Conservation (phyloP, 2,888 invertebrate genomes). For the Acheta domesticus region DNA sequence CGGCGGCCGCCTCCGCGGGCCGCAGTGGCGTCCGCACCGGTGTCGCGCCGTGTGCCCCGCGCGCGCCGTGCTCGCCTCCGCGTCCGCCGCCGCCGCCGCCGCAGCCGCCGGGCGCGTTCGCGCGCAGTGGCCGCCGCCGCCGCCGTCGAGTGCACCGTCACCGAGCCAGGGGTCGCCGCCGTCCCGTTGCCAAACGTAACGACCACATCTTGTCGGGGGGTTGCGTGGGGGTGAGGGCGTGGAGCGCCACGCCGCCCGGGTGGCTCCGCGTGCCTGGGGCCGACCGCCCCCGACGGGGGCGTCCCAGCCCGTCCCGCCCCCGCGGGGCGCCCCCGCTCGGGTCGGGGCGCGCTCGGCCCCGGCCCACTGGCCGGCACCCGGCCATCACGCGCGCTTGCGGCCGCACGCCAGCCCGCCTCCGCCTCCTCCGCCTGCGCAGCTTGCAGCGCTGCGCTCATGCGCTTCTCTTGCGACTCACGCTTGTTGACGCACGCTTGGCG, state of each 20-base stretch:
- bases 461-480: too few relatives aligned
- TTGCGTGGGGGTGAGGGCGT: neutral
- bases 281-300: neutral
- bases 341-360: too few relatives aligned
- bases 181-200: neutral
- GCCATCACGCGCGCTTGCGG: neutral
- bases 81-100: constrained; percentile 43
- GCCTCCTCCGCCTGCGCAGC: neutral
- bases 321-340: too few relatives aligned
- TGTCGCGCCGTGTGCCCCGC: constrained; percentile 49
- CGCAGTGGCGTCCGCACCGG: constrained; percentile 43
- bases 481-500: too few relatives aligned
- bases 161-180: neutral
- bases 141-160: constrained; percentile 44
- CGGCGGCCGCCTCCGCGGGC: neutral
- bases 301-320: too few relatives aligned
- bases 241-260: neutral
- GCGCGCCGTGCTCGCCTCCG: constrained; percentile 43
- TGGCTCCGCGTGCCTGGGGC: neutral
- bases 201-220: neutral
- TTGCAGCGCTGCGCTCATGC: too few relatives aligned
- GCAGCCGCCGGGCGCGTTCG: constrained; percentile 44
- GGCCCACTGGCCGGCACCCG: too few relatives aligned
- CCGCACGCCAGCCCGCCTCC: neutral
- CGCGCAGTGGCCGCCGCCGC: constrained; percentile 42